These are phyloP conservation scores for Psix sp. DNA, from an alignment of 1,140 invertebrate genomes.

Conservation along the genomic window DNA sequence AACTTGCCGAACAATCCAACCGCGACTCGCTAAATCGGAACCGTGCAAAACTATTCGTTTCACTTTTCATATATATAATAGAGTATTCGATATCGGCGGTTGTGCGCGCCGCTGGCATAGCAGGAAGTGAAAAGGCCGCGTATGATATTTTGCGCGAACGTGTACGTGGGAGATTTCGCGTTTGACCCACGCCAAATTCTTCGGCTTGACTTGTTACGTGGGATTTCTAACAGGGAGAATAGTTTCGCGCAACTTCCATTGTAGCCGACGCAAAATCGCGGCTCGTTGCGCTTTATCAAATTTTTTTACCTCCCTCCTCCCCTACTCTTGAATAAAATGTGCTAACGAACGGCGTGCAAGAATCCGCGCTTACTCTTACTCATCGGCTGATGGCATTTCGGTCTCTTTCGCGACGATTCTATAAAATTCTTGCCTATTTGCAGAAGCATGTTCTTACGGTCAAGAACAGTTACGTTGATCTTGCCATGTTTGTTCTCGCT, in stretches of 20 bases:
- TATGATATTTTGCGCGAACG: background rate
- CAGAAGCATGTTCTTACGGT: constrained; percentile 55
- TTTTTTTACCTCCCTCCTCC: too few species aligned
- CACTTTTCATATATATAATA: background rate
- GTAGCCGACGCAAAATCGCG: too few species aligned
- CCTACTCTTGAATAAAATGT: too few species aligned
- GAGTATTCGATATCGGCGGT: background rate
- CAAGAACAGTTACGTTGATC: constrained; percentile 65
- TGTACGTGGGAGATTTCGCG: constrained; percentile 9
- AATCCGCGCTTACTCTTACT: constrained; percentile 10
- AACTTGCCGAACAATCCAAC: too few species aligned
- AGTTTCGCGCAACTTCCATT: constrained; percentile 10
- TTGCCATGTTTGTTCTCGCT: constrained; percentile 63
- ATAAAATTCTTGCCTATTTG: constrained; percentile 58
- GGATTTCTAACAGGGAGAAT: constrained; percentile 9
- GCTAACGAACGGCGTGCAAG: constrained; percentile 14
- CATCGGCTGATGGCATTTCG: constrained; percentile 31
- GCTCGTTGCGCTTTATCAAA: too few species aligned
- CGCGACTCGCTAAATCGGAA: too few species aligned
- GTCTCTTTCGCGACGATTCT: constrained; percentile 50
- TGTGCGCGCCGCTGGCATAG: background rate
- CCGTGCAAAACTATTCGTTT: background rate
- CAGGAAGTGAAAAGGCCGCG: constrained; percentile 25
- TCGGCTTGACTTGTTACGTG: constrained; percentile 23
- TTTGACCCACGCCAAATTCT: constrained; percentile 44